phyloP scores from a whole-genome alignment of 2,888 invertebrate genomes.

The Lasioglossum malachurum region DNA sequence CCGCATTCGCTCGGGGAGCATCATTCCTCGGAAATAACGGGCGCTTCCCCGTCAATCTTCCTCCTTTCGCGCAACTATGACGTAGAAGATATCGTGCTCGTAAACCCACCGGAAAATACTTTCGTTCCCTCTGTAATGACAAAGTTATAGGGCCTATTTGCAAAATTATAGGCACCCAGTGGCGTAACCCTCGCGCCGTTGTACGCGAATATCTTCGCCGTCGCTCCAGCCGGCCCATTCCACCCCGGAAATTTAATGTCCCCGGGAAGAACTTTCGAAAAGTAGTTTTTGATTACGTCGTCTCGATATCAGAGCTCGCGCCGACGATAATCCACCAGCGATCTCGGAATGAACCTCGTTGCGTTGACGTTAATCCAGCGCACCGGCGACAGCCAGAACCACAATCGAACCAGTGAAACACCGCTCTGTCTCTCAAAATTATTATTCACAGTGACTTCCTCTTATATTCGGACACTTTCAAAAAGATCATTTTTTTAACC shows the following conservation, averaged over 20 bases:
- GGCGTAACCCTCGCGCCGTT: conserved; percentile 46
- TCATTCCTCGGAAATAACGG: conserved; percentile 12
- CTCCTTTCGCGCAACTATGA: conserved; percentile 32
- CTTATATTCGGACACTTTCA: too few species aligned
- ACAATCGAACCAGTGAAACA: background rate
- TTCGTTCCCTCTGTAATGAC: conserved; percentile 56
- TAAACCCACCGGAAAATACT: conserved; percentile 33
- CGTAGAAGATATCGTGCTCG: conserved; percentile 24
- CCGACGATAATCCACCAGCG: conserved; percentile 3
- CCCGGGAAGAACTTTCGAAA: conserved; percentile 36
- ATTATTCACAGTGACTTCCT: background rate
- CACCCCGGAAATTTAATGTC: conserved; percentile 41
- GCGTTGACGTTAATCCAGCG: background rate
- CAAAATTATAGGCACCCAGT: conserved; percentile 56
- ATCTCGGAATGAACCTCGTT: background rate
- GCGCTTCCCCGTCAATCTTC: background rate
- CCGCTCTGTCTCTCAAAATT: background rate
- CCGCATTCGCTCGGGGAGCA: conserved; percentile 3
- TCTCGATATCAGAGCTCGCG: conserved; percentile 3
- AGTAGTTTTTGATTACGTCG: conserved; percentile 40
- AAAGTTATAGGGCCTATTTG: conserved; percentile 59
- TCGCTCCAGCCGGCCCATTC: conserved; percentile 36
- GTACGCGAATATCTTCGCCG: conserved; percentile 31
- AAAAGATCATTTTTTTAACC: too few species aligned
- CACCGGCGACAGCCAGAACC: background rate